These are phyloP conservation scores for Aleiodes alternator DNA, from an alignment of 2,888 invertebrate species.

Conservation along the genomic window DNA sequence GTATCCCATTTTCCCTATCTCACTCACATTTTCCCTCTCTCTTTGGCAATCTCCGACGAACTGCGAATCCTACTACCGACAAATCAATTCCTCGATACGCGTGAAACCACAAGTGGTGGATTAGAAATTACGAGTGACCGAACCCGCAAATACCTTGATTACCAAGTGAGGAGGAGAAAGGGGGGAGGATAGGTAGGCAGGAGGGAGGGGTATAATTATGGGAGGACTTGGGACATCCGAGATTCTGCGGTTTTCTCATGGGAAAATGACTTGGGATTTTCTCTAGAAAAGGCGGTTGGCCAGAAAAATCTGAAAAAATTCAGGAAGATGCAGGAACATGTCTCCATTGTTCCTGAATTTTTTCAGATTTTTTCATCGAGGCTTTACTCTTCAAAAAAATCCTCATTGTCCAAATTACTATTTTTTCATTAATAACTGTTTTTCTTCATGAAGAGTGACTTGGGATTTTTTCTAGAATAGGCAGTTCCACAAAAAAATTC, in stretches of 20 bases:
- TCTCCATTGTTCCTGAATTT: too few relatives aligned
- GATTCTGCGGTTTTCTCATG: slow-evolving; percentile 27
- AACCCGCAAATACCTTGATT: slow-evolving; percentile 35
- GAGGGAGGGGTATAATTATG: slow-evolving; percentile 14
- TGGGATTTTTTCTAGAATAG: too few relatives aligned
- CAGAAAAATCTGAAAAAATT: too few relatives aligned
- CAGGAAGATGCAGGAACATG: too few relatives aligned
- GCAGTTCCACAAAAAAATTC: too few relatives aligned
- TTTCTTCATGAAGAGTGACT: too few relatives aligned
- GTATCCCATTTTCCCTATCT: slow-evolving; percentile 30
- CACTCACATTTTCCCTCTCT: slow-evolving; percentile 34
- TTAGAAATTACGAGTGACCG: slow-evolving; percentile 37
- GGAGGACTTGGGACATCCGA: background rate
- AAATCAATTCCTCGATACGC: slow-evolving; percentile 35
- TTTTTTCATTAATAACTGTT: too few relatives aligned
- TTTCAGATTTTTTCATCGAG: too few relatives aligned
- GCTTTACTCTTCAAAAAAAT: too few relatives aligned
- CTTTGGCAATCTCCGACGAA: slow-evolving; percentile 35
- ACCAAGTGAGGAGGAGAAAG: background rate
- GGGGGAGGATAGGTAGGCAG: background rate
- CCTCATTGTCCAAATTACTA: too few relatives aligned
- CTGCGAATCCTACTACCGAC: slow-evolving; percentile 25
- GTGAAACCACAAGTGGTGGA: slow-evolving; percentile 34
- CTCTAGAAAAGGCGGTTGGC: too few relatives aligned
- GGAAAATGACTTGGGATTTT: background rate